These are phyloP conservation scores for Nesogale talazaci DNA, from an alignment of 2,113 vertebrate genomes.

Conservation along the genomic window DNA sequence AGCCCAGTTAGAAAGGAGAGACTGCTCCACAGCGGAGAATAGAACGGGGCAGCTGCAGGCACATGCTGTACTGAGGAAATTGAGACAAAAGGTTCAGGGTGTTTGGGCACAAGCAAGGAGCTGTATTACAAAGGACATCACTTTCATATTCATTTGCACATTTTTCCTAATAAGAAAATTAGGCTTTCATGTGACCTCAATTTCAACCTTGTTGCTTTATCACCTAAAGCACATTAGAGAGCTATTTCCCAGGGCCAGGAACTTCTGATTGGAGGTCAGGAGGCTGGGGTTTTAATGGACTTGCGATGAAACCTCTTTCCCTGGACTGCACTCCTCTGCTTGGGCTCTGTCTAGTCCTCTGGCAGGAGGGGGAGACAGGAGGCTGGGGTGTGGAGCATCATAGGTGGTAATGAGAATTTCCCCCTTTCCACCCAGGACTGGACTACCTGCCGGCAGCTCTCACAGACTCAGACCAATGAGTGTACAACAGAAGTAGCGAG, in stretches of 20 bases:
- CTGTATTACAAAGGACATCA: slow-evolving; percentile 71
- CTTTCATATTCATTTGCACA: slow-evolving; percentile 75
- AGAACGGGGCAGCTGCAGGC: slow-evolving; percentile 31
- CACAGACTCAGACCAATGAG: neutral
- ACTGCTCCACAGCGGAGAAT: neutral
- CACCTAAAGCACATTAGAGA: slow-evolving; percentile 76
- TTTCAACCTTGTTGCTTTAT: slow-evolving; percentile 80
- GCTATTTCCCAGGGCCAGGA: slow-evolving; percentile 76
- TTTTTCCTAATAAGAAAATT: slow-evolving; percentile 78
- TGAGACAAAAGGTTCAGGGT: slow-evolving; percentile 67
- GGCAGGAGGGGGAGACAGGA: too few relatives aligned
- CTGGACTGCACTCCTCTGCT: slow-evolving; percentile 26
- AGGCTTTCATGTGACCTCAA: slow-evolving; percentile 81
- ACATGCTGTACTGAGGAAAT: slow-evolving; percentile 56
- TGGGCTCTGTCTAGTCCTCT: neutral
- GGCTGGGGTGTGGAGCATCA: neutral
- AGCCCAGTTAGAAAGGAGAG: neutral
- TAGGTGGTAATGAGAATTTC: neutral
- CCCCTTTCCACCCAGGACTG: slow-evolving; percentile 3
- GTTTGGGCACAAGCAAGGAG: slow-evolving; percentile 51
- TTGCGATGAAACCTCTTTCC: slow-evolving; percentile 65
- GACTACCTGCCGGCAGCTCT: neutral
- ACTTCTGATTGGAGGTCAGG: slow-evolving; percentile 73
- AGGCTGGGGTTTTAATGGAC: slow-evolving; percentile 75
- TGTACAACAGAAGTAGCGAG: neutral